These are phyloP conservation scores for Fistularia commersonii DNA, from an alignment of 2,797 vertebrate genomes.

Conservation along the genomic window DNA sequence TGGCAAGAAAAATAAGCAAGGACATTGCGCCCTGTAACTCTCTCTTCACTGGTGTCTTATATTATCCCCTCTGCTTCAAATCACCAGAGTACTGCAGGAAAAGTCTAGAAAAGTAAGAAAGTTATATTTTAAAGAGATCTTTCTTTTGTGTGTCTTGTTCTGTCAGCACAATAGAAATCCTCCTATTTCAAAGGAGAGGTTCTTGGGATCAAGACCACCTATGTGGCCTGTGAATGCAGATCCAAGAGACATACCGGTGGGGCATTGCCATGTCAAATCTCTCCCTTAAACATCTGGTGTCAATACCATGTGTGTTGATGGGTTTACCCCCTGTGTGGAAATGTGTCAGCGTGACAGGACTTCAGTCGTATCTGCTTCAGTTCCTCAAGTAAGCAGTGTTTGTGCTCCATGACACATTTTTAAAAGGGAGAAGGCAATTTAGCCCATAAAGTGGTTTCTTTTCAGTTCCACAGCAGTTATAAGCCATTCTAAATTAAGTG, in stretches of 20 bases:
- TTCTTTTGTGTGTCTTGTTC: slow-evolving; percentile 27
- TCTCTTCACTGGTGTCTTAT: slow-evolving; percentile 15
- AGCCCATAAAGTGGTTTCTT: slow-evolving; percentile 3
- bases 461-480: not conserved
- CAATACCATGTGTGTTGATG: slow-evolving; percentile 43
- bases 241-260: slow-evolving; percentile 21
- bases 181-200: slow-evolving; percentile 25
- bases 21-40: slow-evolving; percentile 18
- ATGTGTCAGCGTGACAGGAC: slow-evolving; percentile 7
- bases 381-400: not conserved
- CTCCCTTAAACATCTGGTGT: slow-evolving; percentile 51
- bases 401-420: not conserved
- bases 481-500: slow-evolving; percentile 10
- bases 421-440: not conserved
- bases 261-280: slow-evolving; percentile 27
- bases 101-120: slow-evolving; percentile 16
- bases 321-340: slow-evolving; percentile 26
- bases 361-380: not conserved
- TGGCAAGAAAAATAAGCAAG: slow-evolving; percentile 12
- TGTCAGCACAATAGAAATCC: not conserved
- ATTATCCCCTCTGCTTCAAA: slow-evolving; percentile 20
- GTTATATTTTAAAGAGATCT: slow-evolving; percentile 25
- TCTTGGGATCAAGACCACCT: slow-evolving; percentile 33
- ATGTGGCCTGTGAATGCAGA: slow-evolving; percentile 1
- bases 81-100: slow-evolving; percentile 24